These are phyloP conservation scores for Drosophila chauvacae DNA, from an alignment of 1,140 invertebrate species.

Conservation along the genomic window DNA sequence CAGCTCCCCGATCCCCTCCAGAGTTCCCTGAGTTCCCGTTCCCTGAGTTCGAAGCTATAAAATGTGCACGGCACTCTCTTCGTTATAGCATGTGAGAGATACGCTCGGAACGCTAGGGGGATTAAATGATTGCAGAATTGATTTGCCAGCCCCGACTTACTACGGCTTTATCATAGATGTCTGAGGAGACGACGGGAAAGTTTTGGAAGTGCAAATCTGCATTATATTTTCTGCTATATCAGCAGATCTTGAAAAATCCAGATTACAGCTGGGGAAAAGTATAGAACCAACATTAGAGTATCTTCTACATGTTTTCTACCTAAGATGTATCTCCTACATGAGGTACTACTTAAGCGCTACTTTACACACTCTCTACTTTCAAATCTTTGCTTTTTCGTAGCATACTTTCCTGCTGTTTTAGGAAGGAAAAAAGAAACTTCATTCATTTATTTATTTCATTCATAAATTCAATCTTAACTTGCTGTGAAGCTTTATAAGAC, in stretches of 20 bases:
- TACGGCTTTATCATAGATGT: conserved; percentile 11
- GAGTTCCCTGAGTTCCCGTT: background rate
- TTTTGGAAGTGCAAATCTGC: background rate
- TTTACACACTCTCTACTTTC: background rate
- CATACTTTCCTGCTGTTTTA: conserved; percentile 17
- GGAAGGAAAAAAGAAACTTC: background rate
- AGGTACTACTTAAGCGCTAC: background rate
- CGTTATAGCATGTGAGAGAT: conserved; percentile 24
- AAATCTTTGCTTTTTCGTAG: background rate
- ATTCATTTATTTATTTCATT: conserved; percentile 19
- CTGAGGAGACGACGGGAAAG: background rate
- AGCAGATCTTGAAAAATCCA: conserved; percentile 4
- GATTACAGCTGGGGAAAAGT: too few relatives aligned
- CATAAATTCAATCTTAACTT: background rate
- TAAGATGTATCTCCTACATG: background rate
- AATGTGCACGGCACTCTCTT: conserved; percentile 62
- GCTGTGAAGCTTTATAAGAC: background rate
- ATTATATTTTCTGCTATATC: background rate
- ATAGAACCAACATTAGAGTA: background rate
- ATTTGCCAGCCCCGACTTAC: conserved; percentile 36
- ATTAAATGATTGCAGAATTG: conserved; percentile 51
- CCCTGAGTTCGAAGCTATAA: conserved; percentile 52
- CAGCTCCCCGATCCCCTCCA: background rate
- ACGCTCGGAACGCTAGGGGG: conserved; percentile 25
- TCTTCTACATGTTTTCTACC: background rate